Base-by-base conservation (phyloP, 2,888 invertebrate genomes). In the Sisyra terminalis region DNA sequence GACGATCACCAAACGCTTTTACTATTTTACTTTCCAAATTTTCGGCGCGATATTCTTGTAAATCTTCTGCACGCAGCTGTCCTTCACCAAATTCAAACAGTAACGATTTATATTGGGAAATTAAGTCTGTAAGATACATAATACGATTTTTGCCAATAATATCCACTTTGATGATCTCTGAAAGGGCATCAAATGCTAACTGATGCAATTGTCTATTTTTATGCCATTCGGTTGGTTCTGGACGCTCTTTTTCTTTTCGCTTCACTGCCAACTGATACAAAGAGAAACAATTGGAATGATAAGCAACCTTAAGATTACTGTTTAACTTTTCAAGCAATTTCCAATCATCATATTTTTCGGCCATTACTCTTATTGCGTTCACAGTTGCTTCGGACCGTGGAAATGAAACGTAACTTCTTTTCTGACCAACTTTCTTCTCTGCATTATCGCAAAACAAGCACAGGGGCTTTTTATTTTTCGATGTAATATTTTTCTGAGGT, bases 261-360 rank as follows among this genome's bases (percentile, higher is more conserved):
- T 43, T 45, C 15, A 17, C 29, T 35, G 34, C 31, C 6, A 40
- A 13, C 30, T 43, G 39, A 47, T 39, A 44, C 18, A 11, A 18
- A 17, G 45, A 38, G n/a, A 39, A 43, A 34, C 40, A 54, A 63
- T 55, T 50, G 65, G 66, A 50, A 43, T 43, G 43, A 24, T 43
- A 43, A 6, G 43, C 43, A 37, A 73, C 71, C 13, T n/a, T 6
- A 11, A 34, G 71, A 71, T 52, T 73, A 70, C 3, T 36, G 3
- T 36, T 36, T 3, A 36, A 36, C 15, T 36, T 36, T 36, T 2
- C 15, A 36, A 3, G 16, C 4, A 8, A 36, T n/a, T n/a, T n/a
- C n/a, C n/a, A n/a, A n/a, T n/a, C n/a, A n/a, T n/a, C n/a, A n/a
- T n/a, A n/a, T n/a, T n/a, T n/a, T n/a, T n/a, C n/a, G n/a, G n/a